Percentiles rank a stretch among this genome's conserved stretches.
phyloP scores from a whole-genome alignment of 2,888 invertebrate species.

The Saturnia pavonia region DNA sequence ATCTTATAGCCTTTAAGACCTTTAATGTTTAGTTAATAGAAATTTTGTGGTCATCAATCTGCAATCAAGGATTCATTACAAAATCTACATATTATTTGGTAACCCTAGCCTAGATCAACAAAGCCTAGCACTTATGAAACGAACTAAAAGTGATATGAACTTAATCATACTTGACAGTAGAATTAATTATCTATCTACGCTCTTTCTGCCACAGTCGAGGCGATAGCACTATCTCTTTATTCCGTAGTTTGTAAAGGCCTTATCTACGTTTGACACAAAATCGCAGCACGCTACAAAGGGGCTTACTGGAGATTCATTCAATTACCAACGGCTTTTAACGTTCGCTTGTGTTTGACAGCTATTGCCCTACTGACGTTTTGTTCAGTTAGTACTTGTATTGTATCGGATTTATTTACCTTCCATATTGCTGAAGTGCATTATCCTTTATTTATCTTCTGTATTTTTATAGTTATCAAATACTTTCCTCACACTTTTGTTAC shows the following conservation, averaged over 20 bases:
- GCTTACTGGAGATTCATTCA: constrained; percentile 18
- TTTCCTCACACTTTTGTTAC: background rate
- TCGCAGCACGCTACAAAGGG: constrained; percentile 14
- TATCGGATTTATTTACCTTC: background rate
- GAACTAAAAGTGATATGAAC: constrained; percentile 11
- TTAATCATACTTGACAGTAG: constrained; percentile 1
- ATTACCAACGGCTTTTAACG: constrained; percentile 19
- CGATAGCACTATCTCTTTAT: constrained; percentile 13
- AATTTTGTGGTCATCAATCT: too few relatives aligned
- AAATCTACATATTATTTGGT: too few relatives aligned
- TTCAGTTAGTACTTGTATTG: background rate
- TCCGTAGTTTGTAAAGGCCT: constrained; percentile 6
- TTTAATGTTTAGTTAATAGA: background rate
- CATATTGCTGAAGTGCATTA: background rate
- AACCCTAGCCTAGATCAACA: background rate
- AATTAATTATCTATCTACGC: constrained; percentile 6
- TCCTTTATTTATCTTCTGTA: background rate
- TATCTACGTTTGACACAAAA: constrained; percentile 17
- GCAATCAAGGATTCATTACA: background rate
- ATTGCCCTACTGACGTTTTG: constrained; percentile 15
- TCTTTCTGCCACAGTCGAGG: background rate
- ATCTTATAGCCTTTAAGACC: background rate
- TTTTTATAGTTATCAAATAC: background rate
- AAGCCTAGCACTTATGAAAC: constrained; percentile 2
- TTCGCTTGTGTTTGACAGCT: constrained; percentile 14